phyloP scores from a whole-genome alignment of 1,140 invertebrate genomes.

The Forficula auricularia region DNA sequence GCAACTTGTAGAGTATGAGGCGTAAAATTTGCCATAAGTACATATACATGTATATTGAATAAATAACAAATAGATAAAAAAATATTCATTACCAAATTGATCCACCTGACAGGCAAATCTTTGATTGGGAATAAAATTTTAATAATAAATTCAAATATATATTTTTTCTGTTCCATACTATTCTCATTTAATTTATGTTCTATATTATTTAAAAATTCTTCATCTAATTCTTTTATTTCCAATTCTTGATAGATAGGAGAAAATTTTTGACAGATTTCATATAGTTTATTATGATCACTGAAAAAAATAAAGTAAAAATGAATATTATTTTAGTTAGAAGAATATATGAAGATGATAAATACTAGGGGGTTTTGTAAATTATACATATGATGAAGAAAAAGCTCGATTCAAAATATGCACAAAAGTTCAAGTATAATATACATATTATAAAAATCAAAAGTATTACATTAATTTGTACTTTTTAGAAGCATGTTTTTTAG shows the following conservation, averaged over 20 bases:
- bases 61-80: neutral
- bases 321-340: no score
- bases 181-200: conserved; percentile 13
- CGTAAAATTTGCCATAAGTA: no score
- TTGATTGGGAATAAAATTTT: conserved; percentile 1
- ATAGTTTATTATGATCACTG: conserved; percentile 22
- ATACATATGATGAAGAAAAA: no score
- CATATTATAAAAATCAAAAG: no score
- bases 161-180: conserved; percentile 15
- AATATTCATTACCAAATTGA: conserved; percentile 1
- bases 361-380: no score
- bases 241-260: conserved; percentile 14
- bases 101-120: conserved; percentile 3
- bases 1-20: no score
- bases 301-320: conserved; percentile 11
- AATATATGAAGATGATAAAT: no score
- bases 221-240: conserved; percentile 16
- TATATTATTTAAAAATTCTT: conserved; percentile 13
- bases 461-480: no score
- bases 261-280: conserved; percentile 19
- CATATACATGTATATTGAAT: no score
- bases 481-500: no score
- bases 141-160: neutral
- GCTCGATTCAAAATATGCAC: no score
- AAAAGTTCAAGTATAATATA: no score